Conservation (phyloP, 2,113 vertebrate genomes). For the Empidonax traillii region DNA sequence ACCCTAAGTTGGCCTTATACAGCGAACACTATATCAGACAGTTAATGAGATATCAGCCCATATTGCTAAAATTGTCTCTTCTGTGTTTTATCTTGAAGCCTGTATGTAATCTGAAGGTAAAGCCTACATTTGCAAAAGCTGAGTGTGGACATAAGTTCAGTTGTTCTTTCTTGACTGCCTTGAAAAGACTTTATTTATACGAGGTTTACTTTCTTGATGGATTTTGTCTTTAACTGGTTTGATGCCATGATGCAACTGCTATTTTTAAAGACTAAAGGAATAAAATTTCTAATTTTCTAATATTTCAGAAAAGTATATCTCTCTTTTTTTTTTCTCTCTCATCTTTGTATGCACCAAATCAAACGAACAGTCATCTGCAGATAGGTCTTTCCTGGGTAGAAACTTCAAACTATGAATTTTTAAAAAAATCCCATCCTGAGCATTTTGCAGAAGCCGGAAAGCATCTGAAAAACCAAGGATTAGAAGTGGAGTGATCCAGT, state of each 20-base stretch:
- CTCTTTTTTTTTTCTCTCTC: not conserved
- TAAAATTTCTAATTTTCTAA: not conserved
- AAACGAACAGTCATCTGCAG: not conserved
- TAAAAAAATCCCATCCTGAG: not conserved
- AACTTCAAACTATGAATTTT: not conserved
- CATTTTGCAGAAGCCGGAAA: slow-evolving; percentile 10
- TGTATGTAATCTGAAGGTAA: not conserved
- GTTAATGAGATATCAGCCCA: rapidly evolving
- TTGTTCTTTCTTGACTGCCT: not conserved
- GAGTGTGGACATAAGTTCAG: not conserved
- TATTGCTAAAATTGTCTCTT: not conserved
- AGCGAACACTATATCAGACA: not conserved
- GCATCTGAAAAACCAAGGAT: slow-evolving; percentile 2
- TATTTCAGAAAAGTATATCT: not conserved
- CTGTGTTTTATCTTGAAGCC: not conserved
- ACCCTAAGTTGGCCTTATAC: not conserved
- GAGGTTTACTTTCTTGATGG: not conserved
- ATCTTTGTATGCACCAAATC: not conserved
- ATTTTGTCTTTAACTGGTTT: not conserved
- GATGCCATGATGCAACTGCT: not conserved
- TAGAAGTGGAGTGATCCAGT: slow-evolving; percentile 3
- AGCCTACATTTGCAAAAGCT: not conserved
- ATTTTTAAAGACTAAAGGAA: not conserved
- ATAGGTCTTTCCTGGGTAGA: not conserved
- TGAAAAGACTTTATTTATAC: not conserved